phyloP scores from a whole-genome alignment of 2,888 invertebrate species.

The Phalera bucephala region DNA sequence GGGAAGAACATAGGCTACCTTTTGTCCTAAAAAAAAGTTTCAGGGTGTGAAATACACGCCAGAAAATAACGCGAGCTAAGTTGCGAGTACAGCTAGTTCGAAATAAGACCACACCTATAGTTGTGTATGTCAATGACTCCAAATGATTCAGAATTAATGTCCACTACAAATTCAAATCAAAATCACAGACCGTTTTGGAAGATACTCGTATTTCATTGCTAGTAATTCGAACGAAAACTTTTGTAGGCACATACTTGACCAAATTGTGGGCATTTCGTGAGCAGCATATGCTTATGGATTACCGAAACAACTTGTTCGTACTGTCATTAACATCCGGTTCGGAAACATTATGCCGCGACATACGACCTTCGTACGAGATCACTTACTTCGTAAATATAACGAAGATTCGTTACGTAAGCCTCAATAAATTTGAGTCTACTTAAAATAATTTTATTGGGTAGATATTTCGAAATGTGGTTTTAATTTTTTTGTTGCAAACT shows the following conservation, averaged over 20 bases:
- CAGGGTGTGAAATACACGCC: no score
- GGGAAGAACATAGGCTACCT: no score
- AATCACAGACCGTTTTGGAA: no score
- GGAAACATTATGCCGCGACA: conserved; percentile 32
- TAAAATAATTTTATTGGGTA: conserved; percentile 22
- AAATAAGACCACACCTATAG: no score
- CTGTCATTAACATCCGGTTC: conserved; percentile 36
- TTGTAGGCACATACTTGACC: conserved; percentile 1
- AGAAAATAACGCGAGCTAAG: no score
- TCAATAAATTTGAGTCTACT: conserved; percentile 17
- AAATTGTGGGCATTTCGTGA: conserved; percentile 9
- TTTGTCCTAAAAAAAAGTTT: no score
- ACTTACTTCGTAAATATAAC: conserved; percentile 30
- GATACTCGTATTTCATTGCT: no score
- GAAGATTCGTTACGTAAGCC: conserved; percentile 24
- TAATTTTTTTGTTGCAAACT: neutral
- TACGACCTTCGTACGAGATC: conserved; percentile 37
- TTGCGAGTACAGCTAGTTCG: no score
- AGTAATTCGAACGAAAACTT: no score
- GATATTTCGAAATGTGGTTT: neutral
- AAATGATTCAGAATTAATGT: no score
- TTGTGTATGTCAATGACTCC: no score
- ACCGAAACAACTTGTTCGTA: conserved; percentile 10
- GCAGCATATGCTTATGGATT: conserved; percentile 2
- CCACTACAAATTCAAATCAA: no score